Percentiles rank a stretch among this genome's conserved stretches.
Conservation (phyloP, 2,113 vertebrate genomes). For the Syngnathoides biaculeatus region DNA sequence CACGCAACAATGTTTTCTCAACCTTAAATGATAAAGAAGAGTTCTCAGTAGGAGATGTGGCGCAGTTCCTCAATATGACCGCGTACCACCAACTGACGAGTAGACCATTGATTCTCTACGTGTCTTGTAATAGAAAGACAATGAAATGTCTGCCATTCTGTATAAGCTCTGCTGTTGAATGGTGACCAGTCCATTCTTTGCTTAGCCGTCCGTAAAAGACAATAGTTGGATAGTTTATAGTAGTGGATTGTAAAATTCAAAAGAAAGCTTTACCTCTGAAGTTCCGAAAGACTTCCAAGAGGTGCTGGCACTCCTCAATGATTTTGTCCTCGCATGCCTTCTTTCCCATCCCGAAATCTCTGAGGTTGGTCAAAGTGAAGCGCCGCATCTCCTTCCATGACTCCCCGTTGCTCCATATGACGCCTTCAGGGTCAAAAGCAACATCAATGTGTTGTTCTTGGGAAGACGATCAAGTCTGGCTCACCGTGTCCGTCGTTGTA, state of each 20-base stretch:
- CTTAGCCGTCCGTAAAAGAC: not conserved
- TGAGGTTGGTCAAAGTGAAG: conserved; percentile 42
- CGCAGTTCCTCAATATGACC: no score
- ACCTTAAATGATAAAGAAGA: no score
- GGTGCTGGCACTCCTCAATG: conserved; percentile 28
- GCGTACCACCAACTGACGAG: no score
- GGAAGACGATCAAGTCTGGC: not conserved
- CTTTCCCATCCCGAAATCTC: conserved; percentile 57
- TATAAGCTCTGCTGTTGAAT: no score
- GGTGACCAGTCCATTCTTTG: not conserved
- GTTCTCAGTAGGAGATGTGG: no score
- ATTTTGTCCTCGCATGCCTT: conserved; percentile 46
- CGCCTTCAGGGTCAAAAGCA: conserved; percentile 9
- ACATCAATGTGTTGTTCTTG: not conserved
- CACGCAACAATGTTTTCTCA: no score
- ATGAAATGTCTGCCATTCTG: no score
- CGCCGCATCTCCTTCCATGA: conserved; percentile 50
- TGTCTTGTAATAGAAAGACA: no score
- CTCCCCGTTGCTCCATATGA: conserved; percentile 34
- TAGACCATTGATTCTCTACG: no score
- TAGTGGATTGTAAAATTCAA: not conserved
- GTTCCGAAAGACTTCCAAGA: conserved; percentile 21
- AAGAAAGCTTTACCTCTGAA: conserved; percentile 18
- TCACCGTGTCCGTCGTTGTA: conserved; percentile 10
- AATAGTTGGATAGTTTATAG: not conserved